These are phyloP conservation scores for Cephus spinipes DNA, from an alignment of 2,888 invertebrate species.

Conservation along the genomic window DNA sequence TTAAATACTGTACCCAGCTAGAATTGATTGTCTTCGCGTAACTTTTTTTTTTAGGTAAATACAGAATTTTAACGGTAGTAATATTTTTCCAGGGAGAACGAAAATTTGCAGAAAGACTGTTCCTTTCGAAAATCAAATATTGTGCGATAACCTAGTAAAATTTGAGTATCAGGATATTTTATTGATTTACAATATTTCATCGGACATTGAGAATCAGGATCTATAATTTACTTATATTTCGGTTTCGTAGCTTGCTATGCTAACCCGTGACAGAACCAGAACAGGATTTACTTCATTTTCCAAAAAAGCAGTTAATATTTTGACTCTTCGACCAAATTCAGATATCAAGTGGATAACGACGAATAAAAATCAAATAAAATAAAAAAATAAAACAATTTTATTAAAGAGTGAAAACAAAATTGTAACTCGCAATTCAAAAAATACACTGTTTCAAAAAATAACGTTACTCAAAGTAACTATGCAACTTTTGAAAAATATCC, in stretches of 20 bases:
- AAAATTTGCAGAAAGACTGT: no score
- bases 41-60: background rate
- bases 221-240: background rate
- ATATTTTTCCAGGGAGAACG: background rate
- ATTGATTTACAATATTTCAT: background rate
- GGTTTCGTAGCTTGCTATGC: background rate
- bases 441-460: no score
- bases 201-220: background rate
- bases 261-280: no score
- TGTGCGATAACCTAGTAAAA: no score
- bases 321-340: no score
- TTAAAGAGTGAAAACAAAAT: background rate
- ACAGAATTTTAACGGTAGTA: background rate
- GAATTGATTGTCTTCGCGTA: background rate
- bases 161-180: no score
- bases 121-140: no score
- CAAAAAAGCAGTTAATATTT: no score
- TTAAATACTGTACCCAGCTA: background rate
- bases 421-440: background rate
- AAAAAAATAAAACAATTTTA: no score
- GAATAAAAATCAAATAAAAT: no score
- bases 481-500: background rate
- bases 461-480: background rate
- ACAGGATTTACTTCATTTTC: no score
- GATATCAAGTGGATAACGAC: no score